These are phyloP conservation scores for Echeneis naucrates DNA, from an alignment of 2,797 vertebrate genomes.

Conservation along the genomic window DNA sequence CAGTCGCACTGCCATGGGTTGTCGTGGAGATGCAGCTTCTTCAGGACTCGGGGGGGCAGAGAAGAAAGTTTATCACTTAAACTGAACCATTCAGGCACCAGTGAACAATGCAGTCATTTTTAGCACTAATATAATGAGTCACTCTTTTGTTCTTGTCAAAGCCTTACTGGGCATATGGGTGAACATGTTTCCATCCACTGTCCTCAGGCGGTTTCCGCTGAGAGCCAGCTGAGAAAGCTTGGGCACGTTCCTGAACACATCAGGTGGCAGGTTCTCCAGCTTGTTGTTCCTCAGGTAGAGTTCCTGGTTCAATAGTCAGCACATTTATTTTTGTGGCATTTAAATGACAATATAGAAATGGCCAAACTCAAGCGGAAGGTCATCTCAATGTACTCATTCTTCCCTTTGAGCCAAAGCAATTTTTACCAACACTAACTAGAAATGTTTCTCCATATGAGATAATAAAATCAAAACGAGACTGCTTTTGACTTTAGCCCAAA, in stretches of 20 bases:
- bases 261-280: slow-evolving; percentile 75
- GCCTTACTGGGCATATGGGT: slow-evolving; percentile 77
- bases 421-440: background rate
- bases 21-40: slow-evolving; percentile 79
- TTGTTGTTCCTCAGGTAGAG: slow-evolving; percentile 85
- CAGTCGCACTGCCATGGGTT: slow-evolving; percentile 87
- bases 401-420: too few relatives aligned
- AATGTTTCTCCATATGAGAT: background rate
- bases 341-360: background rate
- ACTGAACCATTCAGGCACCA: background rate
- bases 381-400: too few relatives aligned
- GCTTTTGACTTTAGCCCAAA: background rate
- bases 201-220: slow-evolving; percentile 83
- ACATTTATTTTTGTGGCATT: slow-evolving; percentile 20
- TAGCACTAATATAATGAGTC: background rate
- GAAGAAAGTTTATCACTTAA: background rate
- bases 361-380: background rate
- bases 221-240: slow-evolving; percentile 82
- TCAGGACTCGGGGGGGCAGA: slow-evolving; percentile 72
- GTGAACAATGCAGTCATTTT: background rate
- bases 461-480: too few relatives aligned
- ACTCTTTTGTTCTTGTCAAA: slow-evolving; percentile 20
- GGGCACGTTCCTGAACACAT: slow-evolving; percentile 77
- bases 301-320: slow-evolving; percentile 67
- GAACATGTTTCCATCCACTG: slow-evolving; percentile 80